Conservation (phyloP, 1,140 invertebrate genomes). For the Brachionus plicatilis region DNA sequence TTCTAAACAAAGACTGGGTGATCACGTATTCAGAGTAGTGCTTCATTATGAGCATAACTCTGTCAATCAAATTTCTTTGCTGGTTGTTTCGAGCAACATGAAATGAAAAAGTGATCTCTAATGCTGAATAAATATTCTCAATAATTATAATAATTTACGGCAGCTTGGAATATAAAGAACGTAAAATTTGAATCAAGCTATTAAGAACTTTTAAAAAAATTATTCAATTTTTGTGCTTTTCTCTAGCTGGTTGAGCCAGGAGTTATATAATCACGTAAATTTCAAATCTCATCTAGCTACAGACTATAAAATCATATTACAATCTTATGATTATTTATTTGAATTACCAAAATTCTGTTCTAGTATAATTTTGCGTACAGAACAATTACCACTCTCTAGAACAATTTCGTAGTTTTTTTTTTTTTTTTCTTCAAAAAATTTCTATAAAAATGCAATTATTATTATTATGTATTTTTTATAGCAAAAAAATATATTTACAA, state of each 20-base stretch:
- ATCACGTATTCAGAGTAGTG: not conserved
- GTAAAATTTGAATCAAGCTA: not conserved
- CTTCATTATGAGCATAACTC: not conserved
- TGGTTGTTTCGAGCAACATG: not conserved
- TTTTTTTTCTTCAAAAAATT: not conserved
- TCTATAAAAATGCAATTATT: not conserved
- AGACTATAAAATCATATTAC: not conserved
- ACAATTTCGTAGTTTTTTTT: not conserved
- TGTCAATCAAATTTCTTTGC: not conserved
- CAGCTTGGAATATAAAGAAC: not conserved
- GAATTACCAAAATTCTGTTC: not conserved
- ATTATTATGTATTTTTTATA: not conserved
- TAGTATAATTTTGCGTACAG: not conserved
- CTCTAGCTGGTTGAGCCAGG: not conserved
- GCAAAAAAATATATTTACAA: not conserved
- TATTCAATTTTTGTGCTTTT: not conserved
- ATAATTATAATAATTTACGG: conserved; percentile 22
- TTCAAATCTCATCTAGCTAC: not conserved
- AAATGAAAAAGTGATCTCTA: not conserved
- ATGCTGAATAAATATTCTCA: not conserved
- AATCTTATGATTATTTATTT: conserved; percentile 21
- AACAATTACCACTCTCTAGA: not conserved
- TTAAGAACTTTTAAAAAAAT: not conserved
- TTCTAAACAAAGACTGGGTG: not conserved
- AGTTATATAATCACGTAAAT: not conserved